These are phyloP conservation scores for Lasioglossum marginatum DNA, from an alignment of 2,888 invertebrate species.

Conservation along the genomic window DNA sequence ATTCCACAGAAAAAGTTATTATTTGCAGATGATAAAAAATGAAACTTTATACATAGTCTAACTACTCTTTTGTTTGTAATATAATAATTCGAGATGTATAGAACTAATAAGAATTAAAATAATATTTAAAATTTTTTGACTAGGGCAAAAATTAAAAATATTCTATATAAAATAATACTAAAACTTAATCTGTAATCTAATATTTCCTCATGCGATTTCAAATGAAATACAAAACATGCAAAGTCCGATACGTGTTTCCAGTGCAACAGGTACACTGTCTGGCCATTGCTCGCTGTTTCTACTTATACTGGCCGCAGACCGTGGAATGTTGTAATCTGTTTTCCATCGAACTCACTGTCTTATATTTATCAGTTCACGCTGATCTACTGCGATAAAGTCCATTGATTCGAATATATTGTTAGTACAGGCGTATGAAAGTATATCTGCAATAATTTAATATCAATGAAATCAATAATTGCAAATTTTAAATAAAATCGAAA, in stretches of 20 bases:
- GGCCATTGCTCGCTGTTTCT: slow-evolving; percentile 23
- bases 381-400: background rate
- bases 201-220: background rate
- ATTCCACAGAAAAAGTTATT: background rate
- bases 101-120: background rate
- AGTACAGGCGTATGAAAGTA: background rate
- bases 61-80: background rate
- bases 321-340: slow-evolving; percentile 2
- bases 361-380: background rate
- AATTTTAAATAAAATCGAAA: background rate
- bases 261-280: background rate
- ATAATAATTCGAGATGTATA: background rate
- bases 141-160: background rate
- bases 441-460: background rate
- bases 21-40: background rate
- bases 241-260: background rate
- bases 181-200: background rate
- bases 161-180: background rate
- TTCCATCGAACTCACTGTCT: background rate
- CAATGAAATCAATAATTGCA: background rate
- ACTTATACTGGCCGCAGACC: slow-evolving; percentile 22
- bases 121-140: background rate
- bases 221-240: background rate
- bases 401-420: background rate
- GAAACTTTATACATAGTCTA: background rate